Base-by-base conservation (phyloP, 2,113 vertebrate genomes). In the Herpetotheres cachinnans region DNA sequence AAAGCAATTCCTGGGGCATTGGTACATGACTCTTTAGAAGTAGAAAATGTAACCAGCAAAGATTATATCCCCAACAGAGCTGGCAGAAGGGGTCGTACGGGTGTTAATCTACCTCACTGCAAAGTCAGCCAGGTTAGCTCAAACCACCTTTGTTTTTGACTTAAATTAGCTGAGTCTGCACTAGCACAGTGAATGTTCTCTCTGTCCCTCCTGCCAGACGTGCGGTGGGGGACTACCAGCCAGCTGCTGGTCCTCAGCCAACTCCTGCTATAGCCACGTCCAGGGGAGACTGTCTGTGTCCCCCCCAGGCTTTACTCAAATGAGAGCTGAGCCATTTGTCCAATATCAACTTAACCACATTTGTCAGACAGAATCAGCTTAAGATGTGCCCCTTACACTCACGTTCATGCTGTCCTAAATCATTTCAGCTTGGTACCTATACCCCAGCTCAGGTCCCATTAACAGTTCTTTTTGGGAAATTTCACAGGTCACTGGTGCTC, bases 151-250 rank as follows among this genome's bases (percentile, higher is more conserved):
- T 95, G 87, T 59, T 82, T 87, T 87, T 90, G 65, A 52, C 73
- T 91, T 9, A 66, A 93, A 87, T 71, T 42, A 89, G 89, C 93
- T 90, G 95, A 96, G 84, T 94, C 86, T 94, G 95, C 95, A 54
- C 16, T 40, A 91, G 66, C 0, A 3, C 70, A 24, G 74, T 96
- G 70, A 95, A 96, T 96, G 90, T 93, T 95, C 74, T 34, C 66
- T 96, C 90, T 96, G 94, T 96, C 86, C 90, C 66, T 77, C 30
- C 92, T 96, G 96, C 96, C 93, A 97, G 95, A 87, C 6, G 0
- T 84, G 78, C 5, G 56, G 83, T 95, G 76, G 70, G 85, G 82
- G 87, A 65, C 90, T 93, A 82, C 93, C 95, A 96, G 95, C 36
- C 90, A 87, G 84, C 81, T 91, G 87, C 91, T 96, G 90, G 70